Conservation (phyloP, 2,113 vertebrate species). For the Triplophysa rosa region DNA sequence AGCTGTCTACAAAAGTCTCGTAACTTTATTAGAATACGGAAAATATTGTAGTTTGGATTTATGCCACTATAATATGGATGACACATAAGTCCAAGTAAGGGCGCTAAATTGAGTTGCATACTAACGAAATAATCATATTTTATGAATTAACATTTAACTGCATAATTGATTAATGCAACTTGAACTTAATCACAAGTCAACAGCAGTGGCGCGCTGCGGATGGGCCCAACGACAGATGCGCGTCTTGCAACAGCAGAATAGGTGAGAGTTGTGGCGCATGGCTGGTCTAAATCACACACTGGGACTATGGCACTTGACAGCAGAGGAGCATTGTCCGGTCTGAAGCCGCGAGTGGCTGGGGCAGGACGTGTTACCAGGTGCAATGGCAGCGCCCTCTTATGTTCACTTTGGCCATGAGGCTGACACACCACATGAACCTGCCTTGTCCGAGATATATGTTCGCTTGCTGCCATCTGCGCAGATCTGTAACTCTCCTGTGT, state of each 20-base stretch:
- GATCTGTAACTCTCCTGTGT: neutral
- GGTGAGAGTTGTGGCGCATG: slow-evolving; percentile 6
- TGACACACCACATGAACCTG: slow-evolving; percentile 67
- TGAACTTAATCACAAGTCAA: slow-evolving; percentile 18
- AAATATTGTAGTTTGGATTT: slow-evolving; percentile 58
- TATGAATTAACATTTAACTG: neutral
- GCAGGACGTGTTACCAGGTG: slow-evolving; percentile 76
- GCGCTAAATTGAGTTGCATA: neutral
- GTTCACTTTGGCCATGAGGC: slow-evolving; percentile 79
- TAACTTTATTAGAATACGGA: slow-evolving; percentile 68
- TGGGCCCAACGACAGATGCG: neutral
- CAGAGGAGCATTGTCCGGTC: slow-evolving; percentile 65
- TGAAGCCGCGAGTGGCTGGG: slow-evolving; percentile 64
- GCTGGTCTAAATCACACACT: neutral
- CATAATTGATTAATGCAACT: neutral
- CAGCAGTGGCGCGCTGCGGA: neutral
- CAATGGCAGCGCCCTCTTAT: slow-evolving; percentile 86
- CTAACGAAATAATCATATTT: neutral
- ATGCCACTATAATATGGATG: slow-evolving; percentile 56
- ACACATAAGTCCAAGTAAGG: slow-evolving; percentile 52
- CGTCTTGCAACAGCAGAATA: neutral
- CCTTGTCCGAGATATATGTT: slow-evolving; percentile 38
- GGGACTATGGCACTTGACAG: slow-evolving; percentile 30
- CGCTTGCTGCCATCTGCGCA: neutral
- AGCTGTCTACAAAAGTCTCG: slow-evolving; percentile 53